Base-by-base conservation (phyloP, 2,888 invertebrate species). In the Lumbricus terrestris region DNA sequence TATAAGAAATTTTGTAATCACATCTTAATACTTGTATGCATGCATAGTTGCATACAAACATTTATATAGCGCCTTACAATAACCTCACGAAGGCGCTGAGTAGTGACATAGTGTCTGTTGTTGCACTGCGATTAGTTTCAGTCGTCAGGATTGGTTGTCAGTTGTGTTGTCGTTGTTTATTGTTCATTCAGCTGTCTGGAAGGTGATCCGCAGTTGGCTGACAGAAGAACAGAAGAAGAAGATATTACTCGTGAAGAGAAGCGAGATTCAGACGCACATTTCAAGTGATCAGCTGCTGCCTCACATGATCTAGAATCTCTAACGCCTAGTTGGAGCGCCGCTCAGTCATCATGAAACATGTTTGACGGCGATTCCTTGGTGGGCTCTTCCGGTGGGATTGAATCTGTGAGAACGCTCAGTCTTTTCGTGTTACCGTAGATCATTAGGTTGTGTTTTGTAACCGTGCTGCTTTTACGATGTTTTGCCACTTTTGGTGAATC, bases 211-310 rank as follows among this genome's bases (percentile, higher is more conserved):
- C 95, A 96, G 96, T 0, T 96, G 98, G 96, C 94, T 98, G 90
- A 98, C 98, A 3, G 96, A 97, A 0, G 97, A 97, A 95, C 98
- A 97, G 15, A 97, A 98, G n/a, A 97, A 97, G 93, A 97, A 97
- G 95, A 97, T 98, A 94, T 98, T 97, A 95, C 97, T 97, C 95
- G 96, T 97, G 0, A 97, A 97, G 94, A 96, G 96, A 91, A 54
- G 82, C 20, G 93, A 93, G 88, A 95, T 98, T 88, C 96, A 96
- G 92, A 97, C 97, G 29, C 96, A 96, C 93, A 97, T 98, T 2
- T 95, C 96, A 89, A 96, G 96, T 0, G 97, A 97, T 91, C 97
- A 97, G 93, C 96, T 95, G 23, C 93, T 93, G 89, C 93, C 93
- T 88, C 93, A 94, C 90, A 95, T 95, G 94, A 23, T 34, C 1